A percentile compares a stretch with the other conserved stretches of the same genome.
Evolutionary conservation across 2,113 vertebrate genomes (phyloP).

Genomic region (Nibea albiflora): DNA sequence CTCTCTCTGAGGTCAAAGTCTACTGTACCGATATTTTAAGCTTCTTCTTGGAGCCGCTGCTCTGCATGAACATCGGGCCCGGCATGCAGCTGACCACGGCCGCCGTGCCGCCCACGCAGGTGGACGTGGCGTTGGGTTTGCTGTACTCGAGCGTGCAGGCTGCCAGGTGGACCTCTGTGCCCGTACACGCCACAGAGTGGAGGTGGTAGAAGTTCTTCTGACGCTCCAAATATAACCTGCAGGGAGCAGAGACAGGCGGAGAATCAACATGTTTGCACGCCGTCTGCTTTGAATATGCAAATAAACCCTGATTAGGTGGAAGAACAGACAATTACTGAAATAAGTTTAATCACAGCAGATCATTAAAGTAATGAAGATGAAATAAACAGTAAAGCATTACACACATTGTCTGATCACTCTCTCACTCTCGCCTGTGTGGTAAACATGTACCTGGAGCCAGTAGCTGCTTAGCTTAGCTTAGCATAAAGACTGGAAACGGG

Average conservation of each 20-base stretch:
- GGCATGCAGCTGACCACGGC: conserved; percentile 92
- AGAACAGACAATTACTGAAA: not conserved
- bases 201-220: conserved; percentile 89
- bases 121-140: conserved; percentile 82
- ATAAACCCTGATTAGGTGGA: too few species aligned
- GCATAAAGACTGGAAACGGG: not conserved
- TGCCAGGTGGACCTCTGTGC: conserved; percentile 93
- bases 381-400: not conserved
- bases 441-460: not conserved
- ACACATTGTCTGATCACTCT: not conserved
- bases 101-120: conserved; percentile 86
- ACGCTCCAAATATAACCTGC: conserved; percentile 88
- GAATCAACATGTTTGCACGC: too few species aligned
- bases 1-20: not conserved
- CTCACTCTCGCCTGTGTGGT: not conserved
- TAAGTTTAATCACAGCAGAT: not conserved
- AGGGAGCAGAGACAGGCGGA: conserved; percentile 3
- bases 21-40: conserved; percentile 75
- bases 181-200: conserved; percentile 90
- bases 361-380: not conserved
- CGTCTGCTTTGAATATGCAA: too few species aligned
- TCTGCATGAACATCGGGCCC: conserved; percentile 84
- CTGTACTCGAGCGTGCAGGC: conserved; percentile 91
- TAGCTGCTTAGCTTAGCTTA: too few species aligned
- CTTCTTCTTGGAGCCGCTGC: conserved; percentile 86